Conservation (phyloP, 2,113 vertebrate species). For the Patagioenas fasciata region DNA sequence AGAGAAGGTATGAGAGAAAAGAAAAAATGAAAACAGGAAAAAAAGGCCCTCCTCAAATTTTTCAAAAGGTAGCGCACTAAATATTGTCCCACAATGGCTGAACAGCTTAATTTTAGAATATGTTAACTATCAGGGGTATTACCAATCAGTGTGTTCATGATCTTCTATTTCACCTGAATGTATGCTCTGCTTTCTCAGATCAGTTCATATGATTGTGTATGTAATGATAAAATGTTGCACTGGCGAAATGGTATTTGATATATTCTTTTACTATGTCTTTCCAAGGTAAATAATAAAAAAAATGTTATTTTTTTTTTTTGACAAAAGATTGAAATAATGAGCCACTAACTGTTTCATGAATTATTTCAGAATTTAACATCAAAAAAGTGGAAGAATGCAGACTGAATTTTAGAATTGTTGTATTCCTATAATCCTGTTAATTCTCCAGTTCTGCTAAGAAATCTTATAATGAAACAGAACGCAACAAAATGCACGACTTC, state of each 20-base stretch:
- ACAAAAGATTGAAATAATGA: not conserved
- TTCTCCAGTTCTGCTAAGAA: not conserved
- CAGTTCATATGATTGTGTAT: not conserved
- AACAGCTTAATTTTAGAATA: not conserved
- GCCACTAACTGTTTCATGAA: not conserved
- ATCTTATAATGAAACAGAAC: not conserved
- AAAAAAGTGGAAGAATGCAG: not conserved
- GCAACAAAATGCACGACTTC: not conserved
- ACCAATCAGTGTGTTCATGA: not conserved
- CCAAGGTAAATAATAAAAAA: not conserved
- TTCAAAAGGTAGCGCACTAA: not conserved
- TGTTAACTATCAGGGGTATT: not conserved
- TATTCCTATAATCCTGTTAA: not conserved
- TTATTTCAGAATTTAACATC: not conserved
- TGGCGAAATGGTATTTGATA: not conserved
- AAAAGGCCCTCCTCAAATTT: rapidly evolving
- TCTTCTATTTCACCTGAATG: not conserved
- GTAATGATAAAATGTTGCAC: not conserved
- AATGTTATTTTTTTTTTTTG: not conserved
- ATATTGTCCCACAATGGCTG: not conserved
- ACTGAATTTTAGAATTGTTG: not conserved
- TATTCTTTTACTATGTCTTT: not conserved
- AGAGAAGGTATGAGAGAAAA: not conserved
- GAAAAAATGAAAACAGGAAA: not conserved
- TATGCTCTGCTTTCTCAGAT: not conserved